Evolutionary conservation across 2,888 invertebrate species (phyloP), one percentile per base, ranked within the genome.

Genomic region (Mythimna albipuncta): DNA sequence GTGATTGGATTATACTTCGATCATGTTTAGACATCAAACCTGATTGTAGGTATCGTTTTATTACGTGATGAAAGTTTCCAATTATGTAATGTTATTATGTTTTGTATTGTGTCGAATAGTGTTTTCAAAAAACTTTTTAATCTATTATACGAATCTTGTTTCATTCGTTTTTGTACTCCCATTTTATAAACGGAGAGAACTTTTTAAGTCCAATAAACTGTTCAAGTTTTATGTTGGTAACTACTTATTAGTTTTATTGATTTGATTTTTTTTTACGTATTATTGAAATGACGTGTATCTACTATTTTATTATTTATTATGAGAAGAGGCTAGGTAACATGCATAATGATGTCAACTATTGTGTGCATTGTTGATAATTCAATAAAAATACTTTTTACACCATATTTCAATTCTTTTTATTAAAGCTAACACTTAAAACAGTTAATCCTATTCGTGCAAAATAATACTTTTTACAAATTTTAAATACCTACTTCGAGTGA

Each of bases 371-470:
- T 52, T 66, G 47, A 57, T 50, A 64, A 54, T 71, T 75, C 11
- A 86, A 86, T 82, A 83, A 89, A 88, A 86, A 85, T 74, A 66
- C 77, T 55, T 64, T 57, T 38, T 66, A 69, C 72, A 72, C 79
- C 85, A 70, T 82, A 82, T 85, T 64, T 69, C 47, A 61, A 61
- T 86, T 86, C 84, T 85, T 89, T 91, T 92, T 91, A 90, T 92
- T 93, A 92, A 89, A 86, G 91, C 94, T 95, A 94, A 91, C 85
- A 88, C 91, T 93, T 93, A 92, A 84, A 69, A 91, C 38, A 91
- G 88, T 92, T 94, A 94, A 93, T 90, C 89, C 93, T 95, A 95
- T 89, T 91, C 91, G 94, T 95, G 95, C 93, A 91, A 91, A 91
- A 91, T 76, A 88, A 88, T 89, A 86, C 92, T 95, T 95, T 95